phyloP scores from a whole-genome alignment of 2,113 vertebrate species.

The Festucalex cinctus region DNA sequence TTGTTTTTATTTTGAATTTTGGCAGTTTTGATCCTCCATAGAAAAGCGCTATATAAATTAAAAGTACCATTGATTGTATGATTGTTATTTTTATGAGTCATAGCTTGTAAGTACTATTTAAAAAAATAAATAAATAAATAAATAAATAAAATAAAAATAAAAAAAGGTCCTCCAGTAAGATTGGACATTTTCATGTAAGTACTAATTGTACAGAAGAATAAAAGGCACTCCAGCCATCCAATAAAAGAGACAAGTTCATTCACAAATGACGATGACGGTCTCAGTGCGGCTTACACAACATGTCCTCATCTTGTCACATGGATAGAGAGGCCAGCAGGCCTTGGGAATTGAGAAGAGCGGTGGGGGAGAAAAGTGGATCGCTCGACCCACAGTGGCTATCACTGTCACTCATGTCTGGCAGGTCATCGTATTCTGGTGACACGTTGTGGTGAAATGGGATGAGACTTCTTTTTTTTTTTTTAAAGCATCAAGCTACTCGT shows the following conservation, averaged over 20 bases:
- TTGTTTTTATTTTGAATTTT: no score
- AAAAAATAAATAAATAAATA: no score
- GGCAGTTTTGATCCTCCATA: no score
- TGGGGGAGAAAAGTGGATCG: conserved; percentile 41
- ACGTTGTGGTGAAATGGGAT: conserved; percentile 24
- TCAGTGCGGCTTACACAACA: conserved; percentile 47
- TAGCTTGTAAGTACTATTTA: no score
- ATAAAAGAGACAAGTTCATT: not conserved
- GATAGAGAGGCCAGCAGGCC: conserved; percentile 42
- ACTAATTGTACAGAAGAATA: not conserved
- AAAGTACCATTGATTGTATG: no score
- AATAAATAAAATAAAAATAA: no score
- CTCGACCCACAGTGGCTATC: conserved; percentile 51
- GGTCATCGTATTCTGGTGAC: conserved; percentile 47
- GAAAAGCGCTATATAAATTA: no score
- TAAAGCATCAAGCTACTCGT: not conserved
- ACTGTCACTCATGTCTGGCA: conserved; percentile 64
- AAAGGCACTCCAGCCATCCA: not conserved
- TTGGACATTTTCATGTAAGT: no score
- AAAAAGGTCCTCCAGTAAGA: no score
- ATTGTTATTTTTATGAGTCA: no score
- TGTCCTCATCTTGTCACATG: conserved; percentile 60
- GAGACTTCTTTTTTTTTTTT: conserved; percentile 18
- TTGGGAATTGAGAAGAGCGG: conserved; percentile 54
- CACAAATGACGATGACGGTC: conserved; percentile 37